phyloP scores from a whole-genome alignment of 2,797 vertebrate genomes.

The Syndactyla subalaris region DNA sequence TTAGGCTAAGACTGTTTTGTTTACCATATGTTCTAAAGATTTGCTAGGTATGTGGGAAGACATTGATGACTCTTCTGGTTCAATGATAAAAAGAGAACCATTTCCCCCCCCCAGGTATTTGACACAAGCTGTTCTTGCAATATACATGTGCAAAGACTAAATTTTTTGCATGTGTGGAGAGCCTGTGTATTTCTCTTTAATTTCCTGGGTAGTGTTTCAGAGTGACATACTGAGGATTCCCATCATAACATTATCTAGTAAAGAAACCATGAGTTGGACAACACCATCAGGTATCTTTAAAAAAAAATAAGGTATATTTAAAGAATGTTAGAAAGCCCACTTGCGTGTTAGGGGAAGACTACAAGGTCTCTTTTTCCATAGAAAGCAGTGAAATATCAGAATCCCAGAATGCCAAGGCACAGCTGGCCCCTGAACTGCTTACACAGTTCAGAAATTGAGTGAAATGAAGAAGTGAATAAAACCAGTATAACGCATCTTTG shows the following conservation, averaged over 20 bases:
- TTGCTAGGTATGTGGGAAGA: not conserved
- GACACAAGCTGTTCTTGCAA: not conserved
- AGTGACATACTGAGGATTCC: not conserved
- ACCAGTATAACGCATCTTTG: not conserved
- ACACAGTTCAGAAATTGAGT: not conserved
- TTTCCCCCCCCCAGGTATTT: not conserved
- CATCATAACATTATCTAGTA: not conserved
- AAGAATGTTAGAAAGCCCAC: not conserved
- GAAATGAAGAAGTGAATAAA: slow-evolving; percentile 4
- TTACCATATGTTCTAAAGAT: not conserved
- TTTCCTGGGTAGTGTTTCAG: not conserved
- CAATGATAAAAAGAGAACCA: not conserved
- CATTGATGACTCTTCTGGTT: not conserved
- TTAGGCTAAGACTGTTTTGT: not conserved
- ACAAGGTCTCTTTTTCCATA: not conserved
- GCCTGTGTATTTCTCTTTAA: not conserved
- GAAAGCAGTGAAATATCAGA: not conserved
- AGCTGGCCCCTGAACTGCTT: not conserved
- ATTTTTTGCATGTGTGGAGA: not conserved
- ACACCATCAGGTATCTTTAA: not conserved
- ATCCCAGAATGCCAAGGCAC: not conserved
- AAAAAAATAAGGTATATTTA: not conserved
- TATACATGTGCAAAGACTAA: not conserved
- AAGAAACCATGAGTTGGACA: not conserved
- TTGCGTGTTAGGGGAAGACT: not conserved